These are phyloP conservation scores for Neostethus bicornis DNA, from an alignment of 2,797 vertebrate species.

Conservation along the genomic window DNA sequence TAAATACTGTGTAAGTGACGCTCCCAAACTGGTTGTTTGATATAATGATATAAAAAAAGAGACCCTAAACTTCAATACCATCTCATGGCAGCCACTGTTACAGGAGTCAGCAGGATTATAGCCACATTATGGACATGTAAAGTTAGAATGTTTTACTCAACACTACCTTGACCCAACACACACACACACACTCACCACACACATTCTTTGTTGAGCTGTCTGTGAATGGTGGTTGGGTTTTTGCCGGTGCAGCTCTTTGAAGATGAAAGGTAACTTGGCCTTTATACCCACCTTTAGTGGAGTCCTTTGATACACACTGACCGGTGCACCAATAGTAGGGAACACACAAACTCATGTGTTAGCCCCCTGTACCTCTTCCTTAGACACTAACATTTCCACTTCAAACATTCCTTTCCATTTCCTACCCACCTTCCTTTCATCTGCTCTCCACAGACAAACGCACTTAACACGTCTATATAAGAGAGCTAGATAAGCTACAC, in stretches of 20 bases:
- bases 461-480: slow-evolving; percentile 45
- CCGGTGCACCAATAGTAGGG: not conserved
- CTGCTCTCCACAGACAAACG: slow-evolving; percentile 20
- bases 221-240: slow-evolving; percentile 58
- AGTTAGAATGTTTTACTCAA: no score
- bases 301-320: slow-evolving; percentile 71
- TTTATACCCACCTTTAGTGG: slow-evolving; percentile 60
- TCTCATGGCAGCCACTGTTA: no score
- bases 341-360: not conserved
- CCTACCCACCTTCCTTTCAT: slow-evolving; percentile 25
- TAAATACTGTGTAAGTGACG: no score
- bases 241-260: slow-evolving; percentile 67
- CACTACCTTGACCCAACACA: no score
- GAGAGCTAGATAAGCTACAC: slow-evolving; percentile 38
- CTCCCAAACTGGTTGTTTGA: no score
- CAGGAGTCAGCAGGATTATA: no score
- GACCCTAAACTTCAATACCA: no score
- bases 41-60: no score
- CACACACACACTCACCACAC: not conserved
- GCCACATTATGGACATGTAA: no score
- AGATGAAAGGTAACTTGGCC: slow-evolving; percentile 75
- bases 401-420: slow-evolving; percentile 63
- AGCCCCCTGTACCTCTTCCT: slow-evolving; percentile 3
- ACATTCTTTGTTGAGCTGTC: slow-evolving; percentile 40
- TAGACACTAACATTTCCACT: slow-evolving; percentile 54